A percentile compares a stretch with the other conserved stretches of the same genome.
phyloP scores from a whole-genome alignment of 2,797 vertebrate species.

The Hippocampus kuda region DNA sequence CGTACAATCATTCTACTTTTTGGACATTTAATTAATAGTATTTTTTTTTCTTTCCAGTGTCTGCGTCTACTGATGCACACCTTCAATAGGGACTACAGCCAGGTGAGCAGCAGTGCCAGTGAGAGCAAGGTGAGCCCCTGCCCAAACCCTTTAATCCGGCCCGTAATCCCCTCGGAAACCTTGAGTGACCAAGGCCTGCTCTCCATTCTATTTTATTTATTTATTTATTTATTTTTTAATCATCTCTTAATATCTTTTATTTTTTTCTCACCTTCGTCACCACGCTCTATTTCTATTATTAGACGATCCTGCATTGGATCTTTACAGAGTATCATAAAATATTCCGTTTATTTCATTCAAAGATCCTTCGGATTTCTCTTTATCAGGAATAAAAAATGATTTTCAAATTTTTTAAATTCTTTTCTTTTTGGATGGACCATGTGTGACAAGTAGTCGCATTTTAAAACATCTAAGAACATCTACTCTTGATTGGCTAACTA shows the following conservation, averaged over 20 bases:
- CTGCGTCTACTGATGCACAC: constrained; percentile 95
- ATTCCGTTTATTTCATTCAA: neutral
- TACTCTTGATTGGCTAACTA: no score
- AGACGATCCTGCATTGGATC: no score
- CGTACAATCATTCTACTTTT: neutral
- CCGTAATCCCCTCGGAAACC: constrained; percentile 33
- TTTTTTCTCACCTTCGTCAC: neutral
- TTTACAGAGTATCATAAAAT: neutral
- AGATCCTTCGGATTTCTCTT: neutral
- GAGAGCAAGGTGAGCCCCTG: constrained; percentile 94
- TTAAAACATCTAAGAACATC: neutral
- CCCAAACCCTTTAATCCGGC: constrained; percentile 52
- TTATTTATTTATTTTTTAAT: neutral
- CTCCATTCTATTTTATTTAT: constrained; percentile 2
- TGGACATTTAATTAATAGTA: neutral
- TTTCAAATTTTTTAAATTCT: neutral
- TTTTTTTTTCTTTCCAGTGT: constrained; percentile 68
- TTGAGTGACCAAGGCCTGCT: constrained; percentile 28
- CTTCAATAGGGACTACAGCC: constrained; percentile 97
- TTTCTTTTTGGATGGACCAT: neutral
- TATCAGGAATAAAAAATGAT: neutral
- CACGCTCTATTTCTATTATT: neutral
- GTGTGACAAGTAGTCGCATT: neutral
- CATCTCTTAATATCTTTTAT: neutral
- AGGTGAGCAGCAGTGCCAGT: constrained; percentile 96